Conservation (phyloP, 2,113 vertebrate species). For the Psittacus erithacus region DNA sequence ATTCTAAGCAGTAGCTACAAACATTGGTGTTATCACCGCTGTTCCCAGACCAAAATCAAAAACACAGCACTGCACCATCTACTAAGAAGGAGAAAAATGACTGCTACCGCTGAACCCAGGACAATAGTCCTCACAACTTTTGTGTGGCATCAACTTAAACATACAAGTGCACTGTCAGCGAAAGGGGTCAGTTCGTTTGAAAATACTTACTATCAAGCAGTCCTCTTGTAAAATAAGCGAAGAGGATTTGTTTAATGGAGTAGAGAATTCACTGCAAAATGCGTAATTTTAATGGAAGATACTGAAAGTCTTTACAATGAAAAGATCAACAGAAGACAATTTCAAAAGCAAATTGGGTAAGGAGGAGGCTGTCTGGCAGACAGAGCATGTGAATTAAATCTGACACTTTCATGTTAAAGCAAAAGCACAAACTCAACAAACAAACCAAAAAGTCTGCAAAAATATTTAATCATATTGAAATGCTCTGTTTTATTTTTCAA, state of each 20-base stretch:
- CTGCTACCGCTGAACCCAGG: too few relatives aligned
- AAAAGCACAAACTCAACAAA: not conserved
- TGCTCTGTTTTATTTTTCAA: slow-evolving; percentile 45
- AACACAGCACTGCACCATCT: too few relatives aligned
- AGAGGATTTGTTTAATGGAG: not conserved
- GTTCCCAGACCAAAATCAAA: too few relatives aligned
- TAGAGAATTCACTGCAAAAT: not conserved
- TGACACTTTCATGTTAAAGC: not conserved
- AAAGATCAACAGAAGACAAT: not conserved
- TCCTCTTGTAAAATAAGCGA: not conserved
- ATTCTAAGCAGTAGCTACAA: too few relatives aligned
- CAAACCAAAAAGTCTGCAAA: not conserved
- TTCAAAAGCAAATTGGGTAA: not conserved
- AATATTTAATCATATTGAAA: slow-evolving; percentile 49
- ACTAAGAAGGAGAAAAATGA: too few relatives aligned
- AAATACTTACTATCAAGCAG: not conserved
- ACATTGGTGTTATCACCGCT: too few relatives aligned
- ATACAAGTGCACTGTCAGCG: not conserved
- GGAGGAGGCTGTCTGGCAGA: not conserved
- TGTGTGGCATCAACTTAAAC: not conserved
- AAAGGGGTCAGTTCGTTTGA: not conserved
- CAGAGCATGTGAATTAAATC: not conserved
- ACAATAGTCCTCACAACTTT: not conserved
- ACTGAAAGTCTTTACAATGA: not conserved
- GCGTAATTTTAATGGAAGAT: not conserved